phyloP scores from a whole-genome alignment of 1,140 invertebrate genomes.

The Phymorhynchus buccinoides region DNA sequence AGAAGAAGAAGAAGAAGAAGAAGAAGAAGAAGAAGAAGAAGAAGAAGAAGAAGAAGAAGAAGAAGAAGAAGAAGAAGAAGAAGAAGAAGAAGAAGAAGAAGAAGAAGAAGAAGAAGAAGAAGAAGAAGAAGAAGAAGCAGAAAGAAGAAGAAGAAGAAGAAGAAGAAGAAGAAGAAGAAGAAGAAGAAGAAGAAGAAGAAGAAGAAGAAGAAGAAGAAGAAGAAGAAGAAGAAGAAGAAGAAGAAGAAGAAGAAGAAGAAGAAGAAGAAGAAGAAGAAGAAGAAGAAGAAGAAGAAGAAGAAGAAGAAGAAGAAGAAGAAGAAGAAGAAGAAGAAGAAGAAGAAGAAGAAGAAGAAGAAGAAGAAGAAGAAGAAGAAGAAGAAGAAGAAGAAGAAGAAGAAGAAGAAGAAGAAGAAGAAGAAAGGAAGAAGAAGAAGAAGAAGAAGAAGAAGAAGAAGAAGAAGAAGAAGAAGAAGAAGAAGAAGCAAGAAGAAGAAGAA shows the following conservation, averaged over 20 bases:
- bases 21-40: not conserved
- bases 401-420: not conserved
- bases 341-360: not conserved
- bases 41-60: not conserved
- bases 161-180: not conserved
- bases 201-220: not conserved
- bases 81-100: not conserved
- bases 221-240: not conserved
- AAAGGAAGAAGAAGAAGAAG: not conserved
- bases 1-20: not conserved
- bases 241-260: not conserved
- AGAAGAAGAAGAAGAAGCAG: not conserved
- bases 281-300: not conserved
- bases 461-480: not conserved
- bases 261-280: not conserved
- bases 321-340: not conserved
- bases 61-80: not conserved
- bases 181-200: not conserved
- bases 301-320: not conserved
- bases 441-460: not conserved
- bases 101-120: not conserved
- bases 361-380: not conserved
- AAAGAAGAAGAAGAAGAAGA: not conserved
- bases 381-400: not conserved
- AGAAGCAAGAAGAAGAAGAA: not conserved